Evolutionary conservation across 1,140 invertebrate species (phyloP).

Genomic region (Yoshiicerus persimilis): DNA sequence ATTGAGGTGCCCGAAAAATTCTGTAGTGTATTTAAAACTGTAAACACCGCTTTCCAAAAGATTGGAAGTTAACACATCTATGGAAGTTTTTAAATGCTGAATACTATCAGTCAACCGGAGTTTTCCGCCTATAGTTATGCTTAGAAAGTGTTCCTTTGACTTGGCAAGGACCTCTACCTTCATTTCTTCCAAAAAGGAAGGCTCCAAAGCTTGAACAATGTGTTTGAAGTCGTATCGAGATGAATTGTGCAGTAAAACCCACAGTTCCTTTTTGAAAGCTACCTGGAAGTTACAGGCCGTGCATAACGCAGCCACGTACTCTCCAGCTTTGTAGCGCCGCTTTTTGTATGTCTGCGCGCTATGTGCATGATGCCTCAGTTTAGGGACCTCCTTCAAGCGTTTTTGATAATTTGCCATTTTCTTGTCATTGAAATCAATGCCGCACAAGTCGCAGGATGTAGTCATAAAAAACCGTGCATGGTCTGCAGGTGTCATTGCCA

Average conservation of each 20-base stretch:
- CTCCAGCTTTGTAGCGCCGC: background rate
- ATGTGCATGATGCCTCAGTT: background rate
- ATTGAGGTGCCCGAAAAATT: background rate
- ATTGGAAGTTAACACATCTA: background rate
- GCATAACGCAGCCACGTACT: background rate
- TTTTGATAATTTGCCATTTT: too few relatives aligned
- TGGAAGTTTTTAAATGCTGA: background rate
- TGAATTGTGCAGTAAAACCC: background rate
- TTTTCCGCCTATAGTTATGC: background rate
- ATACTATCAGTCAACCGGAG: background rate
- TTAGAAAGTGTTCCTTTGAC: background rate
- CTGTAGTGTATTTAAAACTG: background rate
- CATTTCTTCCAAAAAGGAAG: background rate
- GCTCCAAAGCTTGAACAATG: background rate
- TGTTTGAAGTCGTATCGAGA: background rate
- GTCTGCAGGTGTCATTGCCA: background rate
- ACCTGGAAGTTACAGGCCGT: background rate
- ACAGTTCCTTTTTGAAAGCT: background rate
- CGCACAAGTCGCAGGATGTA: background rate
- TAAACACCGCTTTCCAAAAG: background rate
- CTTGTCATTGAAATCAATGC: background rate
- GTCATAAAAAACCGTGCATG: background rate
- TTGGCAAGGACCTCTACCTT: background rate
- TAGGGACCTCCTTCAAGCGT: too few relatives aligned
- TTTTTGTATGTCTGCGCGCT: background rate